These are phyloP conservation scores for Collichthys lucidus DNA, from an alignment of 2,113 vertebrate genomes.

Conservation along the genomic window DNA sequence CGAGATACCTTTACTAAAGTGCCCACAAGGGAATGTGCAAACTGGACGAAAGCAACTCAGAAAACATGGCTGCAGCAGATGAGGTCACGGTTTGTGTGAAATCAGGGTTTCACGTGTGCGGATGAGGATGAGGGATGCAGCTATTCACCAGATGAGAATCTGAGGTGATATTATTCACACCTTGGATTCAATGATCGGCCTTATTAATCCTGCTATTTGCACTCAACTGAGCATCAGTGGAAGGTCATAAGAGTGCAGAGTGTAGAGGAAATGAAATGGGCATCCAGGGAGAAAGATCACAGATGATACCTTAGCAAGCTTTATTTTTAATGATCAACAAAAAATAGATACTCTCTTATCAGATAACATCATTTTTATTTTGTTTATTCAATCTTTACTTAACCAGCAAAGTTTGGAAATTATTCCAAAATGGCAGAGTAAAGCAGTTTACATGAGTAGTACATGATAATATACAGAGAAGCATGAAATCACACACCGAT, in stretches of 20 bases:
- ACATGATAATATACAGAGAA: neutral
- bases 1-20: conserved; percentile 6
- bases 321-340: neutral
- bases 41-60: fast-evolving
- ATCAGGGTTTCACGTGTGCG: neutral
- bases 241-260: neutral
- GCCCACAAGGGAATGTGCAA: neutral
- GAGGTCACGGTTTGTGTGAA: neutral
- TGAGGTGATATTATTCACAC: neutral
- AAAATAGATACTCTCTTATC: neutral
- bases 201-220: conserved; percentile 12
- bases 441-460: neutral
- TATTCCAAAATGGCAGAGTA: neutral
- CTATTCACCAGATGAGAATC: conserved; percentile 5
- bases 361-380: neutral
- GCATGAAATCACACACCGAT: neutral
- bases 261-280: neutral
- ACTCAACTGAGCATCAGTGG: neutral
- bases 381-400: too few species aligned
- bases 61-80: too few species aligned
- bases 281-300: neutral
- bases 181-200: neutral
- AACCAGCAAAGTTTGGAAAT: neutral
- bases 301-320: neutral
- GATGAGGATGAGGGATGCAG: neutral